Evolutionary conservation across 2,888 invertebrate genomes (phyloP).

Genomic region (Bedellia somnulentella): DNA sequence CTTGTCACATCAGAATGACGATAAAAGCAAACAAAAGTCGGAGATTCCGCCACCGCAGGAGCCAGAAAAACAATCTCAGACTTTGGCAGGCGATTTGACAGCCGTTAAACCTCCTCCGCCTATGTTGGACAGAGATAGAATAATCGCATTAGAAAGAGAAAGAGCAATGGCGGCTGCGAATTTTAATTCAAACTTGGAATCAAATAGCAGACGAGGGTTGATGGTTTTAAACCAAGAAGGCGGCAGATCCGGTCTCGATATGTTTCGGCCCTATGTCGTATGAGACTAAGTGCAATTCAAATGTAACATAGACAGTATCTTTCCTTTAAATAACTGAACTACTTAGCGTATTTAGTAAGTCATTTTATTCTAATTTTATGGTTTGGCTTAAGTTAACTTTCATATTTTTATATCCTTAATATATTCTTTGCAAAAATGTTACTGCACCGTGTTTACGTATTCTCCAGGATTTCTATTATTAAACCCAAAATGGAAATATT

Average conservation of each 20-base stretch:
- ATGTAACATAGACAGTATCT: too few species aligned
- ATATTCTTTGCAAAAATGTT: too few species aligned
- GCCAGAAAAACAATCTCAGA: conserved; percentile 23
- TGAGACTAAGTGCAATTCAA: conserved; percentile 45
- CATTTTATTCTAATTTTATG: too few species aligned
- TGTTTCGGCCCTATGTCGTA: conserved; percentile 59
- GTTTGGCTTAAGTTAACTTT: too few species aligned
- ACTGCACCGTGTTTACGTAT: too few species aligned
- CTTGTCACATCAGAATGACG: conserved; percentile 25
- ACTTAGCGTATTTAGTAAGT: too few species aligned
- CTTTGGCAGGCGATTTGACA: conserved; percentile 44
- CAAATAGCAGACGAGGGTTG: conserved; percentile 37
- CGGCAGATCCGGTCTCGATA: conserved; percentile 35
- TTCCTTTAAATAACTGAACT: too few species aligned
- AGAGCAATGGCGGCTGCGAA: conserved; percentile 52
- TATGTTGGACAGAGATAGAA: conserved; percentile 49
- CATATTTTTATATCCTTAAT: too few species aligned
- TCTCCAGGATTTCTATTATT: too few species aligned
- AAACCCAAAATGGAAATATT: too few species aligned
- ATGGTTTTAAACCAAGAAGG: conserved; percentile 50
- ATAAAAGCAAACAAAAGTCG: conserved; percentile 32
- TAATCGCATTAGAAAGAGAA: conserved; percentile 47
- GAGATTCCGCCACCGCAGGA: conserved; percentile 18
- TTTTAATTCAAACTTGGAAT: conserved; percentile 55
- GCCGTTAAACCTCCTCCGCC: conserved; percentile 42